phyloP scores from a whole-genome alignment of 2,113 vertebrate species.

The Polypterus senegalus region DNA sequence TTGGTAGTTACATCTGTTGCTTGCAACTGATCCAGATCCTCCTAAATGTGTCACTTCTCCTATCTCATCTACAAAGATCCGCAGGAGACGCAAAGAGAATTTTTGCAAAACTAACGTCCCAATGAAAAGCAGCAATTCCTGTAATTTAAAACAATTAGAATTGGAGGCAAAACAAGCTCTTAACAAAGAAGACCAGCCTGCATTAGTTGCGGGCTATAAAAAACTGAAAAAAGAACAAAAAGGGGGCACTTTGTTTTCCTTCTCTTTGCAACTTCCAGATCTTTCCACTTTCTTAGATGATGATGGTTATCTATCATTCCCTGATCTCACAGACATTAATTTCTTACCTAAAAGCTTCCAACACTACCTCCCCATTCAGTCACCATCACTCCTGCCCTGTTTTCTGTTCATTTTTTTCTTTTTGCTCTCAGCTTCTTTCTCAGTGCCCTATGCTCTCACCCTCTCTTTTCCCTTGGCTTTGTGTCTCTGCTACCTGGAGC shows the following conservation, averaged over 20 bases:
- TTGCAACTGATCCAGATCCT: slow-evolving; percentile 52
- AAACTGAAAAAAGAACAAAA: slow-evolving; percentile 56
- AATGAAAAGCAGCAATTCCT: slow-evolving; percentile 27
- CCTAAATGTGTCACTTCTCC: slow-evolving; percentile 52
- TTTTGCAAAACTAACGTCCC: slow-evolving; percentile 42
- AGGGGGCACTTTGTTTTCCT: slow-evolving; percentile 80
- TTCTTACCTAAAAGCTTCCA: slow-evolving; percentile 80
- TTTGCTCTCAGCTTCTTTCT: slow-evolving; percentile 92
- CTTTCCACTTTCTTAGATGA: slow-evolving; percentile 83
- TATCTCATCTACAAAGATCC: slow-evolving; percentile 59
- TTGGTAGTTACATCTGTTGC: slow-evolving; percentile 49
- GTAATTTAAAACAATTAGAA: slow-evolving; percentile 40
- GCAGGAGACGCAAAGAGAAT: slow-evolving; percentile 73
- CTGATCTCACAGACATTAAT: slow-evolving; percentile 75
- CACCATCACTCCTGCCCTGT: slow-evolving; percentile 88
- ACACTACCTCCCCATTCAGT: slow-evolving; percentile 81
- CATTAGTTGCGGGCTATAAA: slow-evolving; percentile 50
- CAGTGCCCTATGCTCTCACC: slow-evolving; percentile 89
- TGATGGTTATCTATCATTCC: slow-evolving; percentile 88
- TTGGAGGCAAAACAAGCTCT: slow-evolving; percentile 56
- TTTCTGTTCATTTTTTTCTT: slow-evolving; percentile 98
- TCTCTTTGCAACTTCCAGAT: slow-evolving; percentile 94
- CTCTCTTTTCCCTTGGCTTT: slow-evolving; percentile 96
- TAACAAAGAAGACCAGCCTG: slow-evolving; percentile 53
- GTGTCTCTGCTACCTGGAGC: slow-evolving; percentile 99